Conservation (phyloP, 2,797 vertebrate species). For the Tadarida brasiliensis region DNA sequence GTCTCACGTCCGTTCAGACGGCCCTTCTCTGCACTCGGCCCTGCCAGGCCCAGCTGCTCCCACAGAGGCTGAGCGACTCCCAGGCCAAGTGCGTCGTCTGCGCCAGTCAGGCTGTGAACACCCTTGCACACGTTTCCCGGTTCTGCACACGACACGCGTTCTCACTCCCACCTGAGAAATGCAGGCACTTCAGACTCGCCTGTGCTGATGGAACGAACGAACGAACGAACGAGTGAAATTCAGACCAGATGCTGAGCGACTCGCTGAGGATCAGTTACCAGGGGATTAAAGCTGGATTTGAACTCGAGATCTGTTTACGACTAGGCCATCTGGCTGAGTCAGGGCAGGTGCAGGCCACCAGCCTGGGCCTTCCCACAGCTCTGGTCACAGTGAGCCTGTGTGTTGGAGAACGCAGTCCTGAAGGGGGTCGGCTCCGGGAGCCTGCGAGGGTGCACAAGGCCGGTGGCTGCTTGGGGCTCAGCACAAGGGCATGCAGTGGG, state of each 20-base stretch:
- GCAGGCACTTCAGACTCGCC: not conserved
- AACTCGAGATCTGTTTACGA: not conserved
- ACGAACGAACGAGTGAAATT: not conserved
- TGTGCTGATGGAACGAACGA: not conserved
- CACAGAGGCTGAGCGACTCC: not conserved
- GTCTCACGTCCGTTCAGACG: conserved; percentile 3
- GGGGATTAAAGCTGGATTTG: not conserved
- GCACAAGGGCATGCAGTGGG: no score
- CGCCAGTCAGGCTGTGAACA: not conserved
- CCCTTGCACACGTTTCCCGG: not conserved
- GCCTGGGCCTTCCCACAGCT: not conserved
- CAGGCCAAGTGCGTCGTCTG: not conserved
- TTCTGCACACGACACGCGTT: not conserved
- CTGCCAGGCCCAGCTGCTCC: conserved; percentile 16
- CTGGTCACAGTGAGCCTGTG: not conserved
- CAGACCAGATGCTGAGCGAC: conserved; percentile 24
- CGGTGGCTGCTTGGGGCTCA: not conserved
- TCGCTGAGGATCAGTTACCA: not conserved
- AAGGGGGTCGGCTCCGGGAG: not conserved
- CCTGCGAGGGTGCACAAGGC: not conserved
- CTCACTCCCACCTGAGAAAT: conserved; percentile 56
- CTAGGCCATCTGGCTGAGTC: not conserved
- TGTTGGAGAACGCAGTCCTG: not conserved
- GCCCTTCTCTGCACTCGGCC: not conserved
- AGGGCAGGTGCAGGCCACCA: not conserved